These are phyloP conservation scores for Tinea trinotella DNA, from an alignment of 2,888 invertebrate genomes.

Conservation along the genomic window DNA sequence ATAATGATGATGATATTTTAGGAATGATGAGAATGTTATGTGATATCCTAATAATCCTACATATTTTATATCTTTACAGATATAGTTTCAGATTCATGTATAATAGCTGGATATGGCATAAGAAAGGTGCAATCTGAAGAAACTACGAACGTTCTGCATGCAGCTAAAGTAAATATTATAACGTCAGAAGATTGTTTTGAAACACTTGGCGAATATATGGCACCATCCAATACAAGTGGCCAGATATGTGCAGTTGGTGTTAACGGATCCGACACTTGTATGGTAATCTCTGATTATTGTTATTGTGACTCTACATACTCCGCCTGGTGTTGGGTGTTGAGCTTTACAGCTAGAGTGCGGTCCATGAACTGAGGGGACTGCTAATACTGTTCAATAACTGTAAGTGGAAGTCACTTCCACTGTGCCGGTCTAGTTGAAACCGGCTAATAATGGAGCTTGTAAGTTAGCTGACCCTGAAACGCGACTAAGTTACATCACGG, in stretches of 20 bases:
- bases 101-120: conserved; percentile 53
- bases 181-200: conserved; percentile 48
- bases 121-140: conserved; percentile 29
- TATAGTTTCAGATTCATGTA: conserved; percentile 46
- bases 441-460: too few relatives aligned
- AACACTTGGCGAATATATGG: conserved; percentile 39
- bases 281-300: too few relatives aligned
- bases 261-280: conserved; percentile 48
- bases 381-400: too few relatives aligned
- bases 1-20: too few relatives aligned
- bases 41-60: not conserved
- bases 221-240: conserved; percentile 43
- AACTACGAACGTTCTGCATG: conserved; percentile 37
- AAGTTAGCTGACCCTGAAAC: too few relatives aligned
- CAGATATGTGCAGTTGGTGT: conserved; percentile 60
- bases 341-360: too few relatives aligned
- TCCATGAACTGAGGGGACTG: too few relatives aligned
- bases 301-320: too few relatives aligned
- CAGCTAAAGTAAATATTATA: conserved; percentile 41
- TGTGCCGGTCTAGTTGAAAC: too few relatives aligned
- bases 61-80: not conserved
- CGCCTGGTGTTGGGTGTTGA: too few relatives aligned
- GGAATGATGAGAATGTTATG: not conserved
- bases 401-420: too few relatives aligned
- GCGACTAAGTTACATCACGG: too few relatives aligned